phyloP scores from a whole-genome alignment of 2,888 invertebrate species.

The Drosophila paranaensis region DNA sequence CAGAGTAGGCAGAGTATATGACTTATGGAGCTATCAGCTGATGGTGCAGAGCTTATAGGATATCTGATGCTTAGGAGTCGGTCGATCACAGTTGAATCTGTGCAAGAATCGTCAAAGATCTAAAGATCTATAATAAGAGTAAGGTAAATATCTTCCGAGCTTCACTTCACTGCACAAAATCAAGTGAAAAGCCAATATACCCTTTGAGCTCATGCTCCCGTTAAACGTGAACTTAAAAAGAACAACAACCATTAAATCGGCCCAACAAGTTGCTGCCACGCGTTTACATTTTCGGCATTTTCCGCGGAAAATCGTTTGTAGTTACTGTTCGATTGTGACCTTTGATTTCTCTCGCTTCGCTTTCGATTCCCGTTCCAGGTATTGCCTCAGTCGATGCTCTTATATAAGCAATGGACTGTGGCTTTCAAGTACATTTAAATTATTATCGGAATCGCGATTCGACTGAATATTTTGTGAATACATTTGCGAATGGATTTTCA shows the following conservation, averaged over 20 bases:
- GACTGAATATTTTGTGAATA: slow-evolving; percentile 30
- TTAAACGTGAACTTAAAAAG: neutral
- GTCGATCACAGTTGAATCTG: too few species aligned
- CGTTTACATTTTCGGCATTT: slow-evolving; percentile 61
- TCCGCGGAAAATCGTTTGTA: slow-evolving; percentile 66
- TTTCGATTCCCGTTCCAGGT: slow-evolving; percentile 40
- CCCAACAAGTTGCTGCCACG: slow-evolving; percentile 73
- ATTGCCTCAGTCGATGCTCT: slow-evolving; percentile 30
- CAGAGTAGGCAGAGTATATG: too few species aligned
- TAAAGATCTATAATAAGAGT: too few species aligned
- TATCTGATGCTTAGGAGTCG: too few species aligned
- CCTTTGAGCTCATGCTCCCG: neutral
- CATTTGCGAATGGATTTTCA: slow-evolving; percentile 30
- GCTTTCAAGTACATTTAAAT: slow-evolving; percentile 59
- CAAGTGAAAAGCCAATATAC: neutral
- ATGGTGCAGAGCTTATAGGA: too few species aligned
- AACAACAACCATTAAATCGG: slow-evolving; percentile 41
- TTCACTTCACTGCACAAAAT: too few species aligned
- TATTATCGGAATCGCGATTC: slow-evolving; percentile 47
- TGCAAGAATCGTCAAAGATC: too few species aligned
- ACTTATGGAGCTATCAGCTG: neutral
- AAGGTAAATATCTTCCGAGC: too few species aligned
- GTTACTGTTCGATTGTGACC: slow-evolving; percentile 50
- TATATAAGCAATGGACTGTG: slow-evolving; percentile 46
- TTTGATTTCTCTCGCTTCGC: slow-evolving; percentile 37